phyloP scores from a whole-genome alignment of 1,140 invertebrate genomes.

The Homalodisca vitripennis region DNA sequence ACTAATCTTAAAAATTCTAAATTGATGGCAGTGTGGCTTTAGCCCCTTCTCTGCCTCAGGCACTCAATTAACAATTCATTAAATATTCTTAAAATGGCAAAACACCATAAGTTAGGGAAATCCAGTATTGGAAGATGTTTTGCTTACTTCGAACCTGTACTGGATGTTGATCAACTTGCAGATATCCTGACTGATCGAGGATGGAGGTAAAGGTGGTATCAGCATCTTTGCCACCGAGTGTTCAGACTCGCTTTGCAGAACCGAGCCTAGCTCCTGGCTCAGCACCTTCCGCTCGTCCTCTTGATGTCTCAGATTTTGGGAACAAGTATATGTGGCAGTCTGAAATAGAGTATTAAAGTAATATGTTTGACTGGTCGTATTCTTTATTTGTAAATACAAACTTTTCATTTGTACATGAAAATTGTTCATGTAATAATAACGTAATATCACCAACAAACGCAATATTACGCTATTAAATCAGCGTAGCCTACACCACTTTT shows the following conservation, averaged over 20 bases:
- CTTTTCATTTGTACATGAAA: neutral
- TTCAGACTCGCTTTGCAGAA: conserved; percentile 41
- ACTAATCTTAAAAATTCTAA: no score
- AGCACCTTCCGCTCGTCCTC: conserved; percentile 40
- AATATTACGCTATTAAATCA: neutral
- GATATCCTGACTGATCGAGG: conserved; percentile 37
- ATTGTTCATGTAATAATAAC: neutral
- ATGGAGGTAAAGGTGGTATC: conserved; percentile 43
- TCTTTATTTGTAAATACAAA: no score
- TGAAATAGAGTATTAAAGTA: no score
- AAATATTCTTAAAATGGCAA: no score
- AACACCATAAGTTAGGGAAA: no score
- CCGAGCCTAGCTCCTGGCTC: conserved; percentile 39
- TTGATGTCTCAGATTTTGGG: conserved; percentile 41
- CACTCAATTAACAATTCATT: no score
- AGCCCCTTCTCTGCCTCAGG: no score
- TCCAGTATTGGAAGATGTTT: no score
- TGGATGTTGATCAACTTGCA: conserved; percentile 44
- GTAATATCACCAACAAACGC: neutral
- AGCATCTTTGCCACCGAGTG: conserved; percentile 32
- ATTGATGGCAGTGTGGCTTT: no score
- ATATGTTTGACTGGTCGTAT: no score
- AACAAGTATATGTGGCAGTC: conserved; percentile 43
- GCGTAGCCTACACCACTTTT: no score
- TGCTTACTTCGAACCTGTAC: conserved; percentile 44